Evolutionary conservation across 1,140 invertebrate genomes (phyloP), one percentile per base, ranked within the genome.

Genomic region (Bradysia coprophila): DNA sequence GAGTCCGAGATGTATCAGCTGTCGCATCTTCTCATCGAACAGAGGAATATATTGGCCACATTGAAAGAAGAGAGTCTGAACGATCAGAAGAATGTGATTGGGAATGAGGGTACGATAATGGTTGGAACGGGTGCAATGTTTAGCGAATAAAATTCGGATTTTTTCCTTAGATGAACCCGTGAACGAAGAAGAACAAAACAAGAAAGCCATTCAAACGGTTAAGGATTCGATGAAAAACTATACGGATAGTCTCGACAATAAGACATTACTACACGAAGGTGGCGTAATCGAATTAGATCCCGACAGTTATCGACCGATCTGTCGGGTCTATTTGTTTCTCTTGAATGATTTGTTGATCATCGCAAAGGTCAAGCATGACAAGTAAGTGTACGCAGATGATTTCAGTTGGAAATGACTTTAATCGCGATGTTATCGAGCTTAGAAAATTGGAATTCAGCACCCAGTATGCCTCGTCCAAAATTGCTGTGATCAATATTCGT

Each of bases 1-100:
- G 94, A 98, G 67, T 86, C 88, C 48, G 95, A 98, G 69, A 98
- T 98, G 90, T 97, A 97, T 63, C 92, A 98, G 56, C 64, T 98
- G 13, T 95, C 90, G 13, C 89, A 95, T 56, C 72, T 95, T 46
- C 62, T 98, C n/a, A 85, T 86, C 21, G 93, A 98, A 54, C 93
- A 98, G 62, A 78, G 89, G 51, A 79, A 77, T 43, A 75, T 78
- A 21, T 67, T 98, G 53, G 75, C 84, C 36, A 68, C 71, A 9
- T 61, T 58, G 37, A 56, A 61, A 38, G 58, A 61, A 20, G 53
- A 49, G 4, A 49, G 53, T 1, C 57, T 38, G 6, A 24, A 46
- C 21, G 31, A 34, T 33, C 21, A 40, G 8, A 45, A 41, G 23
- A 31, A 36, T 24, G 19, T 43, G 2, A 38, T 38, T 31, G 4